These are phyloP conservation scores for Musca vetustissima DNA, from an alignment of 1,140 invertebrate species.

Conservation along the genomic window DNA sequence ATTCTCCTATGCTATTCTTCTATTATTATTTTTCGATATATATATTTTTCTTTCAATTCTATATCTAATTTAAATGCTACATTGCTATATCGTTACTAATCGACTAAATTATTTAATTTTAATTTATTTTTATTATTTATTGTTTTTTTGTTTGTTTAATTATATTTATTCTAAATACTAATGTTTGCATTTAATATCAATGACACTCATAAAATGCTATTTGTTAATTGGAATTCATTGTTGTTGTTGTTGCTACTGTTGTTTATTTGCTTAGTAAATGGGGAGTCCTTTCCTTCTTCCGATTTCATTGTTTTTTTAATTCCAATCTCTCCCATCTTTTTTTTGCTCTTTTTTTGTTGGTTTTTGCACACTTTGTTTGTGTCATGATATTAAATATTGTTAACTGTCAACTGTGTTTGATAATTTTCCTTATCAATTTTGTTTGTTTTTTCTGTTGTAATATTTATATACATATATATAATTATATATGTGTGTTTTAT, in stretches of 20 bases:
- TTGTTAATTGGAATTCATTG: too few species aligned
- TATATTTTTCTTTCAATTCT: not conserved
- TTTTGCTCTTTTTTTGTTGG: too few species aligned
- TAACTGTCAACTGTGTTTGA: slow-evolving; percentile 54
- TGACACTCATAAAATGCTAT: slow-evolving; percentile 6
- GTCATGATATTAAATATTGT: slow-evolving; percentile 52
- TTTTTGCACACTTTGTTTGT: slow-evolving; percentile 1
- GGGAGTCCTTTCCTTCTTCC: too few species aligned
- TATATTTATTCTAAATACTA: slow-evolving; percentile 10
- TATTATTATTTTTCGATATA: not conserved
- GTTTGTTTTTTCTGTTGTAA: not conserved
- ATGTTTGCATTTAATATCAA: slow-evolving; percentile 23
- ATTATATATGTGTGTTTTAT: too few species aligned
- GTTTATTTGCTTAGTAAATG: too few species aligned
- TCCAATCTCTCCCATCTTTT: not conserved
- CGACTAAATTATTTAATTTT: not conserved
- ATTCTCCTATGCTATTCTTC: too few species aligned
- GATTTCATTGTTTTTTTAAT: not conserved
- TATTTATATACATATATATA: not conserved
- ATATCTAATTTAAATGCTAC: not conserved
- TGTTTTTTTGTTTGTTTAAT: not conserved
- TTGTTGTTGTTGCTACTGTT: too few species aligned
- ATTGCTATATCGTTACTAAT: too few species aligned
- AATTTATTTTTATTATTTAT: slow-evolving; percentile 4
- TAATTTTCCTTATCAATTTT: not conserved